Evolutionary conservation across 2,888 invertebrate species (phyloP), one percentile per base, ranked within the genome.

Genomic region (Scaptomyza polygonia): DNA sequence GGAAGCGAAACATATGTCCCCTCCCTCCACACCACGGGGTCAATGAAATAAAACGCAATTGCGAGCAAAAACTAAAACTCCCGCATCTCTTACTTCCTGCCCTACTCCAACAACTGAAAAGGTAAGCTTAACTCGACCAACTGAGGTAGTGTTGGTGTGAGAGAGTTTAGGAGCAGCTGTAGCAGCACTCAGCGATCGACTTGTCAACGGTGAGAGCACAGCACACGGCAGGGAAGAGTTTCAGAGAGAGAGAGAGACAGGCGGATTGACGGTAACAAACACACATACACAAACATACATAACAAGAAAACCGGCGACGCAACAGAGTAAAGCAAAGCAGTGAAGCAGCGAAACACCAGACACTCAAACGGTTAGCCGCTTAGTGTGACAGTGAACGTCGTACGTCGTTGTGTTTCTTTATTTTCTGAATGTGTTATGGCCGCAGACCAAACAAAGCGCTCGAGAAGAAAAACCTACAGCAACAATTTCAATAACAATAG

Each of bases 321-420:
- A 61, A 34, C 55, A 63, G 51, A 63, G 43, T 44, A 42, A 42
- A 53, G 39, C 54, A 54, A 59, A 40, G 42, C 47, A 62, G 12
- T 34, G n/a, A 61, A 62, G 55, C 65, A 53, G 52, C 34, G 44
- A 67, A 68, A 51, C 61, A 77, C 55, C 63, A 44, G 59, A 59
- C 63, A 56, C 43, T 59, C 57, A 66, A 57, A 36, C 48, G 53
- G 45, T 36, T 57, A 39, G 63, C 29, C 34, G 61, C 59, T 82
- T 83, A 89, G 89, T 89, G 78, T 81, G 82, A 70, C 78, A 71
- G 79, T 76, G 85, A 86, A 87, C 89, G 89, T 79, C 86, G 90
- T 84, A 76, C 82, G 67, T 81, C 52, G 61, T 70, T 88, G 77
- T 79, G 77, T 73, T 57, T 57, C 43, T 59, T 52, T 29, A 30